These are phyloP conservation scores for Lepidocolaptes lacrymiger DNA, from an alignment of 2,797 vertebrate species.

Conservation along the genomic window DNA sequence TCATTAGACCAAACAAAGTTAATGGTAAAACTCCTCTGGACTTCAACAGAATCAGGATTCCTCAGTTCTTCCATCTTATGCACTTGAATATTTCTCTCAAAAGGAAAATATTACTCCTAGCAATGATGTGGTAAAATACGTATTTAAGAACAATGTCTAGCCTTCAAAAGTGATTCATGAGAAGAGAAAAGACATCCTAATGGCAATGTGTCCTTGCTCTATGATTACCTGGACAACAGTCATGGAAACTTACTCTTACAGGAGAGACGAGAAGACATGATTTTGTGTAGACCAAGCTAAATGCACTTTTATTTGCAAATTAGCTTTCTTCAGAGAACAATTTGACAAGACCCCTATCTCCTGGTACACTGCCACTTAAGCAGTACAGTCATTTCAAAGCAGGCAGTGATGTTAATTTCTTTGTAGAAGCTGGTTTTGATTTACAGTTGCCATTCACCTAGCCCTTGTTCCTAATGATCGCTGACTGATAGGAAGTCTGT, in stretches of 20 bases:
- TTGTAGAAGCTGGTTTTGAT: neutral
- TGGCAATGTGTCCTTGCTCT: neutral
- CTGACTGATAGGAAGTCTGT: neutral
- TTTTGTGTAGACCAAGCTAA: neutral
- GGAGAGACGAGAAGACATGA: neutral
- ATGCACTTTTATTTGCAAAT: neutral
- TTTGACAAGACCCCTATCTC: neutral
- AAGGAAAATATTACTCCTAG: neutral
- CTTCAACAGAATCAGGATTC: neutral
- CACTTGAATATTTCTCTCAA: neutral
- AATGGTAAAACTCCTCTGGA: neutral
- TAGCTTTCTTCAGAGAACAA: slow-evolving; percentile 5
- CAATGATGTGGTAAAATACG: neutral
- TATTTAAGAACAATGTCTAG: neutral
- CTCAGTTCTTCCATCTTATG: neutral
- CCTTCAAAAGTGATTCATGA: neutral
- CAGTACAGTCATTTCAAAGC: neutral
- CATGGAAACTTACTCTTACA: neutral
- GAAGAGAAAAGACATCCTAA: neutral
- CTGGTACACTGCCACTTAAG: neutral
- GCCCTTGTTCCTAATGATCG: neutral
- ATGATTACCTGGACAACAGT: neutral
- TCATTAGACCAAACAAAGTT: neutral
- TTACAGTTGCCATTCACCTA: neutral
- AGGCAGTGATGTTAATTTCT: neutral